A percentile compares a stretch with the other conserved stretches of the same genome.
These are phyloP conservation scores for Sphaerophoria taeniata DNA, from an alignment of 2,888 invertebrate species.

Conservation along the genomic window DNA sequence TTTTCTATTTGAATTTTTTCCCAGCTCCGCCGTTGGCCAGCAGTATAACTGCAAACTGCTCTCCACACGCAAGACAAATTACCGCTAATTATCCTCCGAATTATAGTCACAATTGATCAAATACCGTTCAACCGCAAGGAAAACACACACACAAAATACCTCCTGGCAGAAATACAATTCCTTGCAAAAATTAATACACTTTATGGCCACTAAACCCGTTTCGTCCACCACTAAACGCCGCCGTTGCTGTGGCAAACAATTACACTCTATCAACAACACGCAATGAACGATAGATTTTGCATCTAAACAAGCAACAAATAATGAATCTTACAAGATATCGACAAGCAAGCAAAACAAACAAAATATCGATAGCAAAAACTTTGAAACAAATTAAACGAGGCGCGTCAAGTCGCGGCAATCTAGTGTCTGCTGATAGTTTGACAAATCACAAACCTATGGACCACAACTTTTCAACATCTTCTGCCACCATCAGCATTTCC, in stretches of 20 bases:
- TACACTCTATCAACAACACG: conserved; percentile 58
- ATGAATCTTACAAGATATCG: conserved; percentile 43
- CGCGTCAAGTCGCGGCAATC: conserved; percentile 43
- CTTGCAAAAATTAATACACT: conserved; percentile 31
- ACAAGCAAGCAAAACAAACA: conserved; percentile 5
- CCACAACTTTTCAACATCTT: conserved; percentile 62
- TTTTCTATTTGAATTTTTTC: conserved; percentile 17
- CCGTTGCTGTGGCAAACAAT: conserved; percentile 44
- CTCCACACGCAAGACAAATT: conserved; percentile 50
- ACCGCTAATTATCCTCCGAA: conserved; percentile 61
- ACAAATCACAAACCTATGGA: conserved; percentile 78
- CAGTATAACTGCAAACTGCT: background rate
- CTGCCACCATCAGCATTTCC: conserved; percentile 51
- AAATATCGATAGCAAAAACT: background rate
- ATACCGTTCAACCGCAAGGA: conserved; percentile 54
- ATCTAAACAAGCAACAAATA: conserved; percentile 4
- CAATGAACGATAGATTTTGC: conserved; percentile 33
- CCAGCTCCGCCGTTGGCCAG: background rate
- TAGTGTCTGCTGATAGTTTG: conserved; percentile 77
- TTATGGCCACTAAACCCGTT: conserved; percentile 17
- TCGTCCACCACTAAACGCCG: conserved; percentile 17
- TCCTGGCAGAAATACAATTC: conserved; percentile 38
- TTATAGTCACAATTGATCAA: conserved; percentile 68
- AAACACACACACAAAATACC: conserved; percentile 46
- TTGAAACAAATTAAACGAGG: background rate